A percentile compares a stretch with the other conserved stretches of the same genome.
phyloP scores from a whole-genome alignment of 2,797 vertebrate genomes.

The Pangasius macronema region DNA sequence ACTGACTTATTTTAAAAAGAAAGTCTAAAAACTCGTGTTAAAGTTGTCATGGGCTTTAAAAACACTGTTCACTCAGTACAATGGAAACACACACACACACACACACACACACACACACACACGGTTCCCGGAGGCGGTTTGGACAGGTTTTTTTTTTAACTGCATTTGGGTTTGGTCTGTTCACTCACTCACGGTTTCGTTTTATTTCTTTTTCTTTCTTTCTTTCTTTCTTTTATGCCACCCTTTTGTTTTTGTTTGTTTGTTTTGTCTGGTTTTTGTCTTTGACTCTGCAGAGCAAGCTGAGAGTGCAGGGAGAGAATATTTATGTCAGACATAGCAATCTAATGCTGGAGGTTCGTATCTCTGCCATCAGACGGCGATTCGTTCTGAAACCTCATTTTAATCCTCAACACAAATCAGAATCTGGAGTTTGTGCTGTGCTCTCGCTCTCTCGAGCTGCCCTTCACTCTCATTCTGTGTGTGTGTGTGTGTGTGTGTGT shows the following conservation, averaged over 20 bases:
- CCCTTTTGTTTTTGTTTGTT: background rate
- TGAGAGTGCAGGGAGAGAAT: constrained; percentile 99
- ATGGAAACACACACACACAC: background rate
- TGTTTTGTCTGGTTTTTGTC: constrained; percentile 65
- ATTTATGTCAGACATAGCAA: constrained; percentile 99
- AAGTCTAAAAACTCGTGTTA: no score
- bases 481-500: constrained; percentile 51
- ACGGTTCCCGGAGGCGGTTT: background rate
- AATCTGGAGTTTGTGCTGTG: constrained; percentile 56
- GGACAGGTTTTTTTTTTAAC: background rate
- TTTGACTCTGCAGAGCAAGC: constrained; percentile 88
- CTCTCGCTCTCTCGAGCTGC: constrained; percentile 71
- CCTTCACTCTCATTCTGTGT: constrained; percentile 81
- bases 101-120: constrained; percentile 1
- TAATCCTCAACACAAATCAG: background rate
- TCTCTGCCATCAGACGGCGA: constrained; percentile 50
- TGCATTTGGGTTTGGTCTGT: background rate
- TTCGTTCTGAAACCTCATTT: background rate
- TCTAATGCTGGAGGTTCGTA: constrained; percentile 99
- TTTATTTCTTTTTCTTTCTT: constrained; percentile 9
- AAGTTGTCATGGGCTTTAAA: constrained; percentile 1
- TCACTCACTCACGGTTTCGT: background rate
- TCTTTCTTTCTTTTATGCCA: background rate
- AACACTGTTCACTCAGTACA: background rate
- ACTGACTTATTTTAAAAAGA: no score